Evolutionary conservation across 1,140 invertebrate genomes (phyloP), one percentile per base, ranked within the genome.

Genomic region (Drosophila sechellia): DNA sequence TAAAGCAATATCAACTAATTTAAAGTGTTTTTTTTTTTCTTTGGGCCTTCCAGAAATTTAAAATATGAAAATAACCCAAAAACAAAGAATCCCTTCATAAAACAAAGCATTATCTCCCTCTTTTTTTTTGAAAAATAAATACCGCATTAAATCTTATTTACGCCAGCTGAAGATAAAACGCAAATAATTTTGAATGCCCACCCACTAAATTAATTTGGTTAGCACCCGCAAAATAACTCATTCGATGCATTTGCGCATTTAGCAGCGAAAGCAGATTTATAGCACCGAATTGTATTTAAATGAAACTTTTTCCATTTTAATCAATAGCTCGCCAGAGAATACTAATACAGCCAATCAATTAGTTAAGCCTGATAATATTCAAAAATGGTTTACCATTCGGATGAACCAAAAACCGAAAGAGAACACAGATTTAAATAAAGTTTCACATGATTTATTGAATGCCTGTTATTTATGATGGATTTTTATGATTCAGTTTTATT

Each of bases 391-490:
- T 70, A 70, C 50, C 50, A 57, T 57, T 37, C 27, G 10, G 66
- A 49, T 69, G 37, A 45, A 39, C 31, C 59, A 12, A 31, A 20
- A 31, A 10, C 37, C 45, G 13, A 39, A 8, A 70, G 27, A 70
- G 35, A 15, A 57, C 27, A 34, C 40, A 42, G 66, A 71, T 71
- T 70, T 70, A 69, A 69, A 70, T 69, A 70, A 45, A 70, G 35
- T 56, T 70, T 57, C 68, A 70, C 68, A 71, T 71, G 68, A 71
- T 79, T 60, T 49, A 70, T 69, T 58, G 40, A 73, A 65, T 81
- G 48, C 37, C 61, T 77, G 69, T 61, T 50, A 77, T 68, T 77
- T 50, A 45, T 61, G 48, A 43, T 70, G 48, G 42, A 61, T 70
- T 75, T 40, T 59, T 35, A 39, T 49, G 13, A 42, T 71, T 80